These are phyloP conservation scores for Aphodius granarius DNA, from an alignment of 2,888 invertebrate species.

Conservation along the genomic window DNA sequence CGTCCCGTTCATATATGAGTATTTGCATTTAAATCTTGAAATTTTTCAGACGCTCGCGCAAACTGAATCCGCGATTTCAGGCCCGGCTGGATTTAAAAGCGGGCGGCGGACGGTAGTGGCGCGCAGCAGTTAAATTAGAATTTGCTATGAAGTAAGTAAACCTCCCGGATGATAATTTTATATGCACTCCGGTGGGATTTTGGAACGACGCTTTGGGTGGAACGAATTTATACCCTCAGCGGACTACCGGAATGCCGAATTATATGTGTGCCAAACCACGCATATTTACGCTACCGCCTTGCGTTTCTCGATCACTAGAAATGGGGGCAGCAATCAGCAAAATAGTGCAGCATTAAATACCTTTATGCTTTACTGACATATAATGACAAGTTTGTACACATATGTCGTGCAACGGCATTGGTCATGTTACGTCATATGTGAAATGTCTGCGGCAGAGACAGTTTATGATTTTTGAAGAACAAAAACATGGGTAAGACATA, in stretches of 20 bases:
- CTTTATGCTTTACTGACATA: no score
- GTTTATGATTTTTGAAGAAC: no score
- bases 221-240: not conserved
- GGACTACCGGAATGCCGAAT: not conserved
- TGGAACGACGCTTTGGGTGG: not conserved
- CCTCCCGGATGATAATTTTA: not conserved
- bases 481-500: no score
- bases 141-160: not conserved
- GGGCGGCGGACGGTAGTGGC: not conserved
- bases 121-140: not conserved
- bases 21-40: conserved; percentile 9
- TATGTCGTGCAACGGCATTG: no score
- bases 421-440: no score
- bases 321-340: not conserved
- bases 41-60: not conserved
- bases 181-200: not conserved
- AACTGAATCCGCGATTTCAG: not conserved
- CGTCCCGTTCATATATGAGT: conserved; percentile 9
- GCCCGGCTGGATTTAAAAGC: not conserved
- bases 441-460: no score
- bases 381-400: no score
- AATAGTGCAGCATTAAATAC: no score
- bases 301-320: not conserved
- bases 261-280: not conserved
- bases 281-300: not conserved